phyloP scores from a whole-genome alignment of 2,888 invertebrate genomes.

The Cephus sareptanus region DNA sequence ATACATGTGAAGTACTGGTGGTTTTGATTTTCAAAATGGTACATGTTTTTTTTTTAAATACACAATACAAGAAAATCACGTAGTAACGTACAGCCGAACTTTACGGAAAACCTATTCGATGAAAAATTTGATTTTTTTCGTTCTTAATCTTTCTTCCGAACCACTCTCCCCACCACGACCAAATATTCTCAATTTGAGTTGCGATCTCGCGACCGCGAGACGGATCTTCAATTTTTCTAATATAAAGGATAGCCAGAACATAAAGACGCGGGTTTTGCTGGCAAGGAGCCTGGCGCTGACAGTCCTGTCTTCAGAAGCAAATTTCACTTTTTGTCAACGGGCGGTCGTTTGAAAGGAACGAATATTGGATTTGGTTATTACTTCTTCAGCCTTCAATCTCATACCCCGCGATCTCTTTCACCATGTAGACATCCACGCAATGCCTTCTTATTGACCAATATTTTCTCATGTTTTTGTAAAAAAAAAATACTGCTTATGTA shows the following conservation, averaged over 20 bases:
- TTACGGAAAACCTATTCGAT: not conserved
- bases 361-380: conserved; percentile 65
- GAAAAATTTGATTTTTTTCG: not conserved
- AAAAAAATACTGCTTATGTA: not conserved
- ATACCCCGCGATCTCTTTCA: conserved; percentile 8
- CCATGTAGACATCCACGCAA: conserved; percentile 6
- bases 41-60: too few relatives aligned
- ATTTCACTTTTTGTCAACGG: conserved; percentile 60
- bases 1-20: too few relatives aligned
- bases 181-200: not conserved
- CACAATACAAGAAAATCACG: too few relatives aligned
- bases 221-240: conserved; percentile 13
- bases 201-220: not conserved
- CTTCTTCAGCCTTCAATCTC: conserved; percentile 52
- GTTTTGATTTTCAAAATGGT: too few relatives aligned
- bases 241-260: conserved; percentile 5
- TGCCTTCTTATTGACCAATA: not conserved
- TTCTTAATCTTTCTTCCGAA: not conserved
- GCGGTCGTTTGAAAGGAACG: conserved; percentile 56
- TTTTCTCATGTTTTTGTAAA: not conserved
- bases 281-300: conserved; percentile 52
- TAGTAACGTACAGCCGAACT: not conserved
- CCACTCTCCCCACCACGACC: not conserved
- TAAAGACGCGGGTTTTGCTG: conserved; percentile 11
- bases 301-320: conserved; percentile 56